Evolutionary conservation across 2,888 invertebrate species (phyloP).

Genomic region (Troilus luridus): DNA sequence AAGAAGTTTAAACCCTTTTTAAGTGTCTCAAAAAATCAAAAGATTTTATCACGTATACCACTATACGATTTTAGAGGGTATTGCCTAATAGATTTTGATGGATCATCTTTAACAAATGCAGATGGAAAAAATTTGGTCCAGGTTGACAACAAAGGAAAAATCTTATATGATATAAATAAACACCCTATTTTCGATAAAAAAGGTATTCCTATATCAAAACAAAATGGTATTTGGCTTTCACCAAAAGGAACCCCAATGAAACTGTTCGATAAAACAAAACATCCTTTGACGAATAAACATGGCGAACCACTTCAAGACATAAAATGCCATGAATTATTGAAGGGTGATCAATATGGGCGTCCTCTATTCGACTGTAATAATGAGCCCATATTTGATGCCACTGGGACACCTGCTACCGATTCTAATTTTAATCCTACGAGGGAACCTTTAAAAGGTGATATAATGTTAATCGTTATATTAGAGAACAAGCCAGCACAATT

Average conservation of each 20-base stretch:
- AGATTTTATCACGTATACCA: background rate
- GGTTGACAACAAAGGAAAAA: conserved; percentile 47
- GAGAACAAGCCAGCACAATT: conserved; percentile 59
- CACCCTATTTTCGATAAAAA: conserved; percentile 57
- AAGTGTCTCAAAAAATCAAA: background rate
- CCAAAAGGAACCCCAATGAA: conserved; percentile 58
- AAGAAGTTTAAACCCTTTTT: conserved; percentile 52
- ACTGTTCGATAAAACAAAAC: conserved; percentile 56
- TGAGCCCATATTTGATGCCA: conserved; percentile 49
- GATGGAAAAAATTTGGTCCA: conserved; percentile 52
- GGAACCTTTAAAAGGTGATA: conserved; percentile 39
- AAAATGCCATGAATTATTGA: conserved; percentile 55
- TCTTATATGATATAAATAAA: conserved; percentile 52
- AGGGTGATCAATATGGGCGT: conserved; percentile 57
- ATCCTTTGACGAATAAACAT: conserved; percentile 61
- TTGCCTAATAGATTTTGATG: conserved; percentile 57
- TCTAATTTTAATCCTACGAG: conserved; percentile 54
- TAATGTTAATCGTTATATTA: conserved; percentile 52
- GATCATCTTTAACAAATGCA: conserved; percentile 53
- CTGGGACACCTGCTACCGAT: conserved; percentile 44
- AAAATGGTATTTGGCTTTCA: conserved; percentile 56
- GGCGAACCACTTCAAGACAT: conserved; percentile 58
- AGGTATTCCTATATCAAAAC: conserved; percentile 60
- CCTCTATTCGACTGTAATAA: conserved; percentile 56
- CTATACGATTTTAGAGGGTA: conserved; percentile 56